Conservation (phyloP, 2,797 vertebrate species). For the Loris lydekkerianus region DNA sequence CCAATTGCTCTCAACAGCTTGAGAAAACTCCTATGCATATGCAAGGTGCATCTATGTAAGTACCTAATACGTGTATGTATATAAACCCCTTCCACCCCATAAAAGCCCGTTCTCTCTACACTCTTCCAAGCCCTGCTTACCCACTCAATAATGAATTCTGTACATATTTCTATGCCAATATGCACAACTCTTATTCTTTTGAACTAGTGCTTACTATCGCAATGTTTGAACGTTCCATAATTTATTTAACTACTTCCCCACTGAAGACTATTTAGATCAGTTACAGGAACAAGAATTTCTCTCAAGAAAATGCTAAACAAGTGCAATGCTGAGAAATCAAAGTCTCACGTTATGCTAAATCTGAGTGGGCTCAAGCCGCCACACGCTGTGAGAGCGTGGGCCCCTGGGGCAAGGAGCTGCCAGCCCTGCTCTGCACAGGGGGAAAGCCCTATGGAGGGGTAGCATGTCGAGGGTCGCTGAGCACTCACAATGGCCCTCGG, state of each 20-base stretch:
- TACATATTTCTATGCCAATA: background rate
- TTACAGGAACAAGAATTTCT: slow-evolving; percentile 26
- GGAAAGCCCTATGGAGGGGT: background rate
- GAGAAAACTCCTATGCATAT: slow-evolving; percentile 9
- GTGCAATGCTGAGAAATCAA: slow-evolving; percentile 37
- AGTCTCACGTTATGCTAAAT: background rate
- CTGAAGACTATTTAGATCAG: slow-evolving; percentile 26
- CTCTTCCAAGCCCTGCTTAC: slow-evolving; percentile 15
- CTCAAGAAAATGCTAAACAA: slow-evolving; percentile 55
- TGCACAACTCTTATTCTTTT: slow-evolving; percentile 25
- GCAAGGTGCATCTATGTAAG: background rate
- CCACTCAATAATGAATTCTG: background rate
- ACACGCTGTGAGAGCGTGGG: background rate
- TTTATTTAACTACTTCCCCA: slow-evolving; percentile 39
- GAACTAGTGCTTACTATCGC: background rate
- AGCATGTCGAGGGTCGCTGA: background rate
- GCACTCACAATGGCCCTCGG: background rate
- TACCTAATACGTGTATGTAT: background rate
- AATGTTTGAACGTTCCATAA: background rate
- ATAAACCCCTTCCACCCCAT: background rate
- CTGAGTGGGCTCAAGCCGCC: background rate
- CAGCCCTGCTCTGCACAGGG: background rate
- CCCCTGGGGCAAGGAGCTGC: rapidly evolving
- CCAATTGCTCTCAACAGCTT: slow-evolving; percentile 9
- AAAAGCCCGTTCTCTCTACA: background rate